Evolutionary conservation across 2,797 vertebrate genomes (phyloP).

Genomic region (Pipistrellus kuhlii): DNA sequence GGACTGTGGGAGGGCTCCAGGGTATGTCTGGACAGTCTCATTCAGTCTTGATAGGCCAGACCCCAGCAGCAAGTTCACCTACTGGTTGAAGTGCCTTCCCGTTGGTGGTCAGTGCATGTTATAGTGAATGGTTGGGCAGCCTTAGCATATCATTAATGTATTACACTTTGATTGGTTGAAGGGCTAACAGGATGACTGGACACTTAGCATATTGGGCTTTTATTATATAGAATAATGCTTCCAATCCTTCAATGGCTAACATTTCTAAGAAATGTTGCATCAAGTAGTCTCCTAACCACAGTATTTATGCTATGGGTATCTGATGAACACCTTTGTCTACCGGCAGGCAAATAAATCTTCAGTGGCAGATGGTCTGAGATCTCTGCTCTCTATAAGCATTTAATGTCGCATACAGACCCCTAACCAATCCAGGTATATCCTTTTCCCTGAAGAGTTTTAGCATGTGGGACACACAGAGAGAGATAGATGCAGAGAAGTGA

Average conservation of each 20-base stretch:
- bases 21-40: no score
- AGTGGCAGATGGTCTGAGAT: neutral
- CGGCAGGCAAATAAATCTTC: neutral
- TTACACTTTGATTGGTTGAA: no score
- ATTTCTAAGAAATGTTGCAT: neutral
- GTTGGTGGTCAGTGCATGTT: no score
- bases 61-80: no score
- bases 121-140: no score
- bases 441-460: neutral
- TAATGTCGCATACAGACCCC: neutral
- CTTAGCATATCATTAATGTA: no score
- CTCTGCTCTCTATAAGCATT: neutral
- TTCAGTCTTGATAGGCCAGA: no score
- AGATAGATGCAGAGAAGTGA: neutral
- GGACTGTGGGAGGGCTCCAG: no score
- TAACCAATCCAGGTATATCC: neutral
- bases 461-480: neutral
- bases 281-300: neutral
- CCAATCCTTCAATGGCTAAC: neutral
- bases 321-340: neutral
- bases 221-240: neutral
- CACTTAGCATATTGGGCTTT: no score
- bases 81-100: no score
- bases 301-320: neutral
- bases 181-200: no score